Evolutionary conservation across 2,113 vertebrate genomes (phyloP).

Genomic region (Microcebus jonahi): DNA sequence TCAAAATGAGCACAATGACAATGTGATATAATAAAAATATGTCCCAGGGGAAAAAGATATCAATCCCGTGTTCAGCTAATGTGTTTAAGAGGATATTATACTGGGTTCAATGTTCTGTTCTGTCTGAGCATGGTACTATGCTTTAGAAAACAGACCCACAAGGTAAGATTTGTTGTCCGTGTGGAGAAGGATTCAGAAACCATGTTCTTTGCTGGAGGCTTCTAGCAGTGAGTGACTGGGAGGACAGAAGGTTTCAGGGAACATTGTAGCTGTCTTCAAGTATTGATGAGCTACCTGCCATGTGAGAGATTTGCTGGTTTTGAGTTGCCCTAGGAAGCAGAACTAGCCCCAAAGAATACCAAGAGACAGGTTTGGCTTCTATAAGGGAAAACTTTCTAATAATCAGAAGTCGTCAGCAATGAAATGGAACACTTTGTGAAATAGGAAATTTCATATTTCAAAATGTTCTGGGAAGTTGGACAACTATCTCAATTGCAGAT

Average conservation of each 20-base stretch:
- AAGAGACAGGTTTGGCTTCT: not conserved
- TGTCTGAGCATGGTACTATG: not conserved
- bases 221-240: not conserved
- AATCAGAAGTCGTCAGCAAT: not conserved
- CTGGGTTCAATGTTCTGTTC: not conserved
- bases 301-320: not conserved
- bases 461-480: not conserved
- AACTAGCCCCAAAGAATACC: not conserved
- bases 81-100: not conserved
- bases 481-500: not conserved
- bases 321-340: not conserved
- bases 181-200: not conserved
- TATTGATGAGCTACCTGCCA: not conserved
- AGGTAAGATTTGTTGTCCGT: not conserved
- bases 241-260: not conserved
- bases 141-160: not conserved
- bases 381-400: not conserved
- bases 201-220: not conserved
- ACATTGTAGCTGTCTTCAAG: not conserved
- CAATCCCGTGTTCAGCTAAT: not conserved
- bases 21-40: not conserved
- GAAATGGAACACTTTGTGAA: not conserved
- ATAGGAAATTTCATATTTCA: not conserved
- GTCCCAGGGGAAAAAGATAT: not conserved
- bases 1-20: not conserved